These are phyloP conservation scores for Rostratula benghalensis DNA, from an alignment of 2,113 vertebrate species.

Conservation along the genomic window DNA sequence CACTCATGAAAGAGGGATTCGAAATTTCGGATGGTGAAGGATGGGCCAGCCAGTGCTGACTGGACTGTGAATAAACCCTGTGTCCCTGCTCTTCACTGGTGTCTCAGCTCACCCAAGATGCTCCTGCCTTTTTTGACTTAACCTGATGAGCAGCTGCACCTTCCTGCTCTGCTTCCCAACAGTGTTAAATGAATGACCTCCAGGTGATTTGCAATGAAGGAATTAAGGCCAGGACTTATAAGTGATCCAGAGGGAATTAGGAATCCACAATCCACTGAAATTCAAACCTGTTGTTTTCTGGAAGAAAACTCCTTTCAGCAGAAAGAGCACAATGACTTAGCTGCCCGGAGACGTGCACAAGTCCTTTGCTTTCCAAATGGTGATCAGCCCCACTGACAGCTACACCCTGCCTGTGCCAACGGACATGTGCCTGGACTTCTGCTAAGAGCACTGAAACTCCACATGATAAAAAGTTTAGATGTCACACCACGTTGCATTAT, in stretches of 20 bases:
- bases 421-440: fast-evolving
- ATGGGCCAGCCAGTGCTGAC: neutral
- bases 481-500: neutral
- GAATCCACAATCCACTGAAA: neutral
- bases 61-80: neutral
- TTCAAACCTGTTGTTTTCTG: neutral
- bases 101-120: neutral
- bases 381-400: neutral
- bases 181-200: neutral
- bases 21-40: fast-evolving
- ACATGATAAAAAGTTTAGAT: neutral
- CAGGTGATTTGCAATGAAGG: neutral
- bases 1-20: neutral
- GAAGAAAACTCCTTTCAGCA: neutral
- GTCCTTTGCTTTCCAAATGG: neutral
- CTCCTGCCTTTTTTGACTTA: neutral
- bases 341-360: neutral
- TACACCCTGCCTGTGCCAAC: neutral
- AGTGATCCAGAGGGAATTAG: neutral
- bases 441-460: neutral
- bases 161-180: neutral
- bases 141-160: neutral
- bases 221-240: neutral
- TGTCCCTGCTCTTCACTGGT: neutral
- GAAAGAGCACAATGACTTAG: neutral